phyloP scores from a whole-genome alignment of 2,113 vertebrate species.

The Sturnus vulgaris region DNA sequence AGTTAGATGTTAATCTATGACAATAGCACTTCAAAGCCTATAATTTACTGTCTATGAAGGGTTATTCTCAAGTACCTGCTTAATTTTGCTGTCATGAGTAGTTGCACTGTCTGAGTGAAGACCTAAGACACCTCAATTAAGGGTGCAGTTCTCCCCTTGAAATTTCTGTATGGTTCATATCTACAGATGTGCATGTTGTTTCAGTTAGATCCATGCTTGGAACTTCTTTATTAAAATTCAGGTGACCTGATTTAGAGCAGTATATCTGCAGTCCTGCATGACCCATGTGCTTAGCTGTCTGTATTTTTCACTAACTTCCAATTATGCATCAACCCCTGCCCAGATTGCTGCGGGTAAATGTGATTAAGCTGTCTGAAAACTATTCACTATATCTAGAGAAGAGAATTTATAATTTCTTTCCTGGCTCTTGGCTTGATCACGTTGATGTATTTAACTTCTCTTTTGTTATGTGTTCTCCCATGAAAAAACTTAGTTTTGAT shows the following conservation, averaged over 20 bases:
- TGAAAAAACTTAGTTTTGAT: not conserved
- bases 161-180: not conserved
- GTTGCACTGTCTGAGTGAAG: not conserved
- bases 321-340: conserved; percentile 33
- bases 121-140: not conserved
- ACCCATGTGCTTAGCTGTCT: not conserved
- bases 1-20: not conserved
- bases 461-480: not conserved
- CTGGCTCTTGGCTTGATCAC: not conserved
- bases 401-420: not conserved
- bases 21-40: not conserved
- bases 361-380: not conserved
- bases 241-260: not conserved
- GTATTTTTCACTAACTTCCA: not conserved
- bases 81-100: not conserved
- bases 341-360: conserved; percentile 17
- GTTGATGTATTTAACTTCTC: not conserved
- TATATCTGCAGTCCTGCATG: not conserved
- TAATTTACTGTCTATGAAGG: not conserved
- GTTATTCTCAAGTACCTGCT: not conserved
- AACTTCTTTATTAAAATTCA: not conserved
- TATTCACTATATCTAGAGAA: not conserved
- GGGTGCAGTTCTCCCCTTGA: not conserved
- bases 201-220: accelerated
- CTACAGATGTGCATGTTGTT: accelerated